A percentile compares a stretch with the other conserved stretches of the same genome.
phyloP scores from a whole-genome alignment of 2,888 invertebrate genomes.

The Trachelus stipa region DNA sequence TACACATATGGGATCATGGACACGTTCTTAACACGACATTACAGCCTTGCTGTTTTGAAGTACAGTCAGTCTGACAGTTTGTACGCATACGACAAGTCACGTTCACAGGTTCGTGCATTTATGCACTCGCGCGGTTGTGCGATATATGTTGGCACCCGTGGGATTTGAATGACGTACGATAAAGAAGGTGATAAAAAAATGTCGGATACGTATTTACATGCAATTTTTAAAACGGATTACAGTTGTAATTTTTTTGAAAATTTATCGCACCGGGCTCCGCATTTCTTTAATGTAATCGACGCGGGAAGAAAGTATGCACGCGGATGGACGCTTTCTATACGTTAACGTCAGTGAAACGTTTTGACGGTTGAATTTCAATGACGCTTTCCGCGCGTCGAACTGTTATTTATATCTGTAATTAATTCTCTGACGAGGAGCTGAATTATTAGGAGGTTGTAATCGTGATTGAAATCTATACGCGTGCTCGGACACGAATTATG shows the following conservation, averaged over 20 bases:
- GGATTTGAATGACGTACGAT: neutral
- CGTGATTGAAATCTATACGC: neutral
- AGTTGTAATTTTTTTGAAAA: neutral
- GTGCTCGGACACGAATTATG: slow-evolving; percentile 1
- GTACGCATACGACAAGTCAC: neutral
- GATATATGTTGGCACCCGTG: neutral
- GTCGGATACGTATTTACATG: neutral
- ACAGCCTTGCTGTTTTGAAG: neutral
- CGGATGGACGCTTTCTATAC: slow-evolving; percentile 20
- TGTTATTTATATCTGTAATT: slow-evolving; percentile 16
- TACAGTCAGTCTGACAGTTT: neutral
- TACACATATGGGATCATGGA: neutral
- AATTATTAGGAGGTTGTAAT: neutral
- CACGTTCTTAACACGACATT: neutral
- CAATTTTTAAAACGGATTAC: neutral
- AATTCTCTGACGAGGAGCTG: neutral
- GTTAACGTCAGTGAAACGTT: slow-evolving; percentile 34
- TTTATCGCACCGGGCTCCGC: neutral
- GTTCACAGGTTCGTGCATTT: slow-evolving; percentile 3
- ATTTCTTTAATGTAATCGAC: slow-evolving; percentile 6
- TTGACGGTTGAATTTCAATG: slow-evolving; percentile 38
- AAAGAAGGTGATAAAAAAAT: neutral
- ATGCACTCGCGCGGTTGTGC: neutral
- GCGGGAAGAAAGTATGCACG: slow-evolving; percentile 31
- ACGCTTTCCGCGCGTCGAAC: slow-evolving; percentile 1